Percentiles rank a stretch among this genome's conserved stretches.
Conservation (phyloP, 2,797 vertebrate genomes). For the Sebastes itinus region DNA sequence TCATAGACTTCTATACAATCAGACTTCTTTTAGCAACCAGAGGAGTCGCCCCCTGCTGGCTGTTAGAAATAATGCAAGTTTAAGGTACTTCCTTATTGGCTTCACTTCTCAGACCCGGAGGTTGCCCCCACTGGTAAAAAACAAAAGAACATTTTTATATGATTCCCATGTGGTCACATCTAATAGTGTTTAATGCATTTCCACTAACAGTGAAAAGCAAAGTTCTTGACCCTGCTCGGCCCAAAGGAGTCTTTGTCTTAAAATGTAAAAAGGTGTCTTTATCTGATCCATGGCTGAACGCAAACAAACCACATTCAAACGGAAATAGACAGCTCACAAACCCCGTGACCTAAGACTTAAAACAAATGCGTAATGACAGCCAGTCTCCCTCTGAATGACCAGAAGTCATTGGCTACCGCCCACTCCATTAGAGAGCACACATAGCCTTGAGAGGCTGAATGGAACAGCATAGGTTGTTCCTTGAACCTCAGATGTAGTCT, state of each 20-base stretch:
- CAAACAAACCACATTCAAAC: slow-evolving; percentile 13
- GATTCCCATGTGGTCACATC: neutral
- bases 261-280: neutral
- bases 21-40: too few relatives aligned
- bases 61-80: too few relatives aligned
- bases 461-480: slow-evolving; percentile 55
- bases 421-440: slow-evolving; percentile 56
- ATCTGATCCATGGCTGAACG: neutral
- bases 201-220: neutral
- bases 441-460: slow-evolving; percentile 50
- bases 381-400: slow-evolving; percentile 49
- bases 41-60: too few relatives aligned
- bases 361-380: slow-evolving; percentile 63
- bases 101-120: too few relatives aligned
- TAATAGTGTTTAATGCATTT: neutral
- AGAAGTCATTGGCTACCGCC: slow-evolving; percentile 52
- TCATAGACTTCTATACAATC: too few relatives aligned
- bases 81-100: too few relatives aligned
- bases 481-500: slow-evolving; percentile 47
- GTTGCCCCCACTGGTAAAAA: too few relatives aligned
- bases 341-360: slow-evolving; percentile 38
- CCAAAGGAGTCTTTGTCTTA: neutral
- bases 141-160: neutral
- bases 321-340: slow-evolving; percentile 36
- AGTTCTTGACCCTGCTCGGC: neutral